Base-by-base conservation (phyloP, 2,888 invertebrate species). In the Gibbula magus region DNA sequence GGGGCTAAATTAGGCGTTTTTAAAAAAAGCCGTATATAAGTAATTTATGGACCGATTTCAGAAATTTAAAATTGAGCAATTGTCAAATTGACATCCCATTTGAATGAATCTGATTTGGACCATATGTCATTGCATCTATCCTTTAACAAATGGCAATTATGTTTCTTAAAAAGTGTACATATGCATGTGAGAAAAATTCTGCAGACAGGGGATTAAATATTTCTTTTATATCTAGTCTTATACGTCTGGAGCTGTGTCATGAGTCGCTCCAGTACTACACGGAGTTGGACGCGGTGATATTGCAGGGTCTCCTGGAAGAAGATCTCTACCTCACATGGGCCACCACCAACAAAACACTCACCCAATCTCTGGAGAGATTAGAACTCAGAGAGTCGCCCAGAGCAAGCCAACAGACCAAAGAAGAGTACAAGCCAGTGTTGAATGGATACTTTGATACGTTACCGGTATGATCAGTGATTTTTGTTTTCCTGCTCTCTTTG, bases 211-310 rank as follows among this genome's bases (percentile, higher is more conserved):
- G 35, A 35, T 35, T 35, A 5, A 35, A 35, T 35, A 61, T 80
- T 53, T 2, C n/a, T 75, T 54, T 77, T 77, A 81, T 84, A 91
- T 93, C 83, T 91, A 97, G 97, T 90, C 94, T 96, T 81, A 93
- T 98, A 84, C 95, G 97, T 86, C 93, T 98, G 84, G 98, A 98
- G 93, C 96, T 98, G 89, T 96, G 97, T 92, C 97, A 97, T 91
- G 95, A 95, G 81, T 93, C 95, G 78, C 94, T 97, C 77, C 95
- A 96, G 61, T 97, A 98, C 92, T 97, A 97, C 91, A 96, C 97
- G 18, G 96, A 97, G 90, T 93, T 98, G 77, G 98, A 98, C 94
- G 97, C 96, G 20, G 95, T 98, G 1, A 93, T 96, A 83, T 93
- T 98, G 52, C 95, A 95, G 85, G 98, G 98, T 0, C 95, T 32